Evolutionary conservation across 1,140 invertebrate species (phyloP).

Genomic region (Latrodectus geometricus): DNA sequence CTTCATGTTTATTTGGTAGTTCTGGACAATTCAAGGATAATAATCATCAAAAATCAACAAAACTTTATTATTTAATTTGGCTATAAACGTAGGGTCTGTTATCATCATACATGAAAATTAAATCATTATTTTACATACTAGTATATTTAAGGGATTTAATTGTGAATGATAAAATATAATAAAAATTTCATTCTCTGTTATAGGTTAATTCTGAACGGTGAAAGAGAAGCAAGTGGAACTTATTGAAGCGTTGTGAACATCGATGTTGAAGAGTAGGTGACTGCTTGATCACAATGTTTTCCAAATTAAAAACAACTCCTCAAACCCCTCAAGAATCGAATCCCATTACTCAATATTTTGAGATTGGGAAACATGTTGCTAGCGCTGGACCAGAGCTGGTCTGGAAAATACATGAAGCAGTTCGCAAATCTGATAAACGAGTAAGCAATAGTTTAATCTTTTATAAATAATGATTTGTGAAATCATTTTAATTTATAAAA

Average conservation of each 20-base stretch:
- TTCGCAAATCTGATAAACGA: conserved; percentile 89
- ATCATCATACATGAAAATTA: too few relatives aligned
- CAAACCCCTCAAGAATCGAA: conserved; percentile 77
- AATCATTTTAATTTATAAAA: too few relatives aligned
- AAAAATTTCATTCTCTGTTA: background rate
- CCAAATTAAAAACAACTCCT: conserved; percentile 69
- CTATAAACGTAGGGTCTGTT: too few relatives aligned
- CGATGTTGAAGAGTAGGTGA: conserved; percentile 42
- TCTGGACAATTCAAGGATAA: too few relatives aligned
- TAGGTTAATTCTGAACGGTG: background rate
- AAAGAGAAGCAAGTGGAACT: background rate
- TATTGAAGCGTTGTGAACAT: background rate
- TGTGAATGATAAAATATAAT: background rate
- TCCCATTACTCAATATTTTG: conserved; percentile 89
- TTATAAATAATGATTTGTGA: background rate
- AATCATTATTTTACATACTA: too few relatives aligned
- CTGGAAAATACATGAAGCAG: conserved; percentile 93
- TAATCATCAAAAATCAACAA: too few relatives aligned
- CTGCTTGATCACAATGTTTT: conserved; percentile 66
- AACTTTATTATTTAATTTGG: too few relatives aligned
- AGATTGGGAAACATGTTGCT: conserved; percentile 85
- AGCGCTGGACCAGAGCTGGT: conserved; percentile 91
- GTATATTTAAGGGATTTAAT: too few relatives aligned
- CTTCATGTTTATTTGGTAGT: too few relatives aligned
- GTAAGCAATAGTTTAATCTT: conserved; percentile 73